These are phyloP conservation scores for Pycnomerus fuliginosus DNA, from an alignment of 2,888 invertebrate genomes.

Conservation along the genomic window DNA sequence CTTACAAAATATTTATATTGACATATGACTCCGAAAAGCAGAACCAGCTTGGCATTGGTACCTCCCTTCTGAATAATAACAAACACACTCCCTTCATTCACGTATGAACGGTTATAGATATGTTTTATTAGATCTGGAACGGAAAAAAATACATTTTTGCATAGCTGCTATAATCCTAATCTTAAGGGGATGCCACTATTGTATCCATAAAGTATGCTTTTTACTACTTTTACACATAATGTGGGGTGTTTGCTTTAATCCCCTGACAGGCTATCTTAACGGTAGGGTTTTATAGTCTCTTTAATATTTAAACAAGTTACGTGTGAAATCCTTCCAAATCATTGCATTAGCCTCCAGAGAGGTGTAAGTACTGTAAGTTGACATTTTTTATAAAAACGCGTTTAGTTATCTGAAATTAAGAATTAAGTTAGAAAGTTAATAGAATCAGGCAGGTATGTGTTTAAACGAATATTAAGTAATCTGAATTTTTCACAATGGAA, in stretches of 20 bases:
- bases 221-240: constrained; percentile 29
- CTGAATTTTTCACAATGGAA: constrained; percentile 25
- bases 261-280: constrained; percentile 18
- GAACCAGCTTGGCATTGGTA: constrained; percentile 27
- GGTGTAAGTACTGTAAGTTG: no score
- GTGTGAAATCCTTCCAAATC: constrained; percentile 21
- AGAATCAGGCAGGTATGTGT: no score
- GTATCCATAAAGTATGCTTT: constrained; percentile 30
- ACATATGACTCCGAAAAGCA: constrained; percentile 48
- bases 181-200: constrained; percentile 27
- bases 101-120: constrained; percentile 35
- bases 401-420: no score
- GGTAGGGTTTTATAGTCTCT: constrained; percentile 13
- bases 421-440: no score
- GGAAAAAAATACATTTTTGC: constrained; percentile 31
- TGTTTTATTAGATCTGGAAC: constrained; percentile 32
- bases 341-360: no score
- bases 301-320: constrained; percentile 24
- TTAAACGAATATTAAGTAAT: constrained; percentile 22
- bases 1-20: constrained; percentile 52
- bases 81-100: constrained; percentile 30
- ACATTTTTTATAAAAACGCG: no score
- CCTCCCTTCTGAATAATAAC: constrained; percentile 29
- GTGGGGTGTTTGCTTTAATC: constrained; percentile 25
- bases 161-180: constrained; percentile 31